phyloP scores from a whole-genome alignment of 2,797 vertebrate species.

The Argya squamiceps region DNA sequence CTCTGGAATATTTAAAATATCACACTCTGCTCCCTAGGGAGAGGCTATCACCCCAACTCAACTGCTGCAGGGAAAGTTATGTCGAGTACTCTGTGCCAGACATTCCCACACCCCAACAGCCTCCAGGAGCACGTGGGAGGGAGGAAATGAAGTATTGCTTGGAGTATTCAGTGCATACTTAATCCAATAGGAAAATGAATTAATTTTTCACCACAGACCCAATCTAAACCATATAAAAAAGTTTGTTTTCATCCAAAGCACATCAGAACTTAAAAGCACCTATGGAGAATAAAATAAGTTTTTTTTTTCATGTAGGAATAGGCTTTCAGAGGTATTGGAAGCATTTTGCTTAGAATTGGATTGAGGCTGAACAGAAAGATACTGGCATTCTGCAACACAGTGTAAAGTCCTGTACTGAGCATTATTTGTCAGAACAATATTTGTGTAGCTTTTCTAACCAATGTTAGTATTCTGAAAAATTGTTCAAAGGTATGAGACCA shows the following conservation, averaged over 20 bases:
- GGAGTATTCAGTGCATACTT: background rate
- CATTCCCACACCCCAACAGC: background rate
- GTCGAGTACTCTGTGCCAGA: background rate
- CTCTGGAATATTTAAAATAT: background rate
- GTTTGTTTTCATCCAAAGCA: background rate
- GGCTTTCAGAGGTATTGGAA: background rate
- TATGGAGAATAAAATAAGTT: background rate
- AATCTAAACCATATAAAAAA: background rate
- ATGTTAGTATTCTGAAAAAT: background rate
- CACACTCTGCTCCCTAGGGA: background rate
- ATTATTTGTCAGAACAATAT: background rate
- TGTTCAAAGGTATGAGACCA: background rate
- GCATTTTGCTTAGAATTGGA: background rate
- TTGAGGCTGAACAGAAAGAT: background rate
- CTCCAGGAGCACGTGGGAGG: rapidly evolving
- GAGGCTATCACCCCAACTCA: background rate
- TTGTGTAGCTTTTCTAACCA: background rate
- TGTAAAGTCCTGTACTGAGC: background rate
- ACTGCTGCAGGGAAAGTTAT: background rate
- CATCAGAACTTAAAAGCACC: background rate
- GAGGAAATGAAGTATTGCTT: background rate
- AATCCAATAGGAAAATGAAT: background rate
- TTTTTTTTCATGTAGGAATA: background rate
- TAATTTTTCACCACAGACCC: background rate
- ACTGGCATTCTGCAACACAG: background rate